phyloP scores from a whole-genome alignment of 1,140 invertebrate species.

The Acromyrmex echinatior region DNA sequence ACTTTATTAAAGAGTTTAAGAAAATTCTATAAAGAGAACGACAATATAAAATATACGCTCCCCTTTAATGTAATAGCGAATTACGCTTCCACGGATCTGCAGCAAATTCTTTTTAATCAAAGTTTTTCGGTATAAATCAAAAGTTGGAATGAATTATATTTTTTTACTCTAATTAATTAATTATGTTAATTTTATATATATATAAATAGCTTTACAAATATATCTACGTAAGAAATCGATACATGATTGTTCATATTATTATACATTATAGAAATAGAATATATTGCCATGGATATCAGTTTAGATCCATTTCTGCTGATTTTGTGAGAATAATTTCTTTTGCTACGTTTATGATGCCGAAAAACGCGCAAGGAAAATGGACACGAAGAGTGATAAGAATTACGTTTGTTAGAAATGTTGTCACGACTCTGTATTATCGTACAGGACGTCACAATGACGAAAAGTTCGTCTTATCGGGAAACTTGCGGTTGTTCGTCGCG shows the following conservation, averaged over 20 bases:
- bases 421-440: constrained; percentile 42
- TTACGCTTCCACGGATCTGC: neutral
- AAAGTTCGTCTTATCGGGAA: constrained; percentile 71
- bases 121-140: neutral
- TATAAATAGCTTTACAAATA: neutral
- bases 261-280: neutral
- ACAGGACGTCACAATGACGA: constrained; percentile 53
- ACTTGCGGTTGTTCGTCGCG: constrained; percentile 29
- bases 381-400: constrained; percentile 43
- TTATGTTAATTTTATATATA: neutral
- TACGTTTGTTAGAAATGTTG: constrained; percentile 14
- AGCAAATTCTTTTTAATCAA: constrained; percentile 4
- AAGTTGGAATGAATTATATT: neutral
- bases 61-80: neutral
- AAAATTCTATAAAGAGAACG: neutral
- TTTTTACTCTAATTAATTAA: neutral
- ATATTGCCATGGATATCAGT: neutral
- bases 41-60: neutral
- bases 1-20: neutral
- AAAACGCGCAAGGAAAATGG: neutral
- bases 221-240: neutral
- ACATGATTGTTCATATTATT: neutral
- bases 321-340: neutral
- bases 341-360: neutral
- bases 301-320: neutral